Conservation (phyloP, 2,888 invertebrate genomes). For the Portevinia maculata region DNA sequence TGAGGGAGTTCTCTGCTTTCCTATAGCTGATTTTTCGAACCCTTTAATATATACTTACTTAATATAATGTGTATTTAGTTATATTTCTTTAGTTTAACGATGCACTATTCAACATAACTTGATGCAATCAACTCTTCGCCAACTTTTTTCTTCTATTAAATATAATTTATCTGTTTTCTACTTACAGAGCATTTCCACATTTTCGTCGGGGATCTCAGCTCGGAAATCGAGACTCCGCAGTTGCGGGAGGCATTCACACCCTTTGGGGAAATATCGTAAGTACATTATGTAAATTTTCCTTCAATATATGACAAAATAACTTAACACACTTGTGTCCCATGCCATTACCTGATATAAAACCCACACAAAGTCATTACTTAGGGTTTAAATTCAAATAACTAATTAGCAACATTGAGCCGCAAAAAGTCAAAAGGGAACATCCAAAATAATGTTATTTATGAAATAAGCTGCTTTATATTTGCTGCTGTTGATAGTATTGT, state of each 20-base stretch:
- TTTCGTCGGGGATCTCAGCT: conserved; percentile 99
- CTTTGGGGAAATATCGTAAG: conserved; percentile 99
- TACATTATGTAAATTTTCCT: conserved; percentile 77
- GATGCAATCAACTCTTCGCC: background rate
- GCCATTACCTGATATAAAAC: conserved; percentile 1
- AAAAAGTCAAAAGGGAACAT: conserved; percentile 42
- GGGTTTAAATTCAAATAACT: conserved; percentile 31
- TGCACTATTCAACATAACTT: too few species aligned
- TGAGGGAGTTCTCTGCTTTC: too few species aligned
- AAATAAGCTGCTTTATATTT: conserved; percentile 55
- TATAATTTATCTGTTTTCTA: conserved; percentile 46
- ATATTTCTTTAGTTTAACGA: too few species aligned
- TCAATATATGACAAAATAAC: conserved; percentile 27
- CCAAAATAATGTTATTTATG: conserved; percentile 63
- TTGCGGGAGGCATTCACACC: conserved; percentile 98
- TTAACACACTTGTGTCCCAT: background rate
- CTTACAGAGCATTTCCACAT: conserved; percentile 99
- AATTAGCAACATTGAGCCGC: conserved; percentile 26
- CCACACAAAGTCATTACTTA: conserved; percentile 16
- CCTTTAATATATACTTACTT: background rate
- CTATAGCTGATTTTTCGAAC: too few species aligned
- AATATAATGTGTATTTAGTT: too few species aligned
- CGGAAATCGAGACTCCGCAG: conserved; percentile 99
- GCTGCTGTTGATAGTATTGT: conserved; percentile 42
- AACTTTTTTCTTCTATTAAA: conserved; percentile 14